Evolutionary conservation across 1,140 invertebrate species (phyloP).

Genomic region (Halotydeus destructor): DNA sequence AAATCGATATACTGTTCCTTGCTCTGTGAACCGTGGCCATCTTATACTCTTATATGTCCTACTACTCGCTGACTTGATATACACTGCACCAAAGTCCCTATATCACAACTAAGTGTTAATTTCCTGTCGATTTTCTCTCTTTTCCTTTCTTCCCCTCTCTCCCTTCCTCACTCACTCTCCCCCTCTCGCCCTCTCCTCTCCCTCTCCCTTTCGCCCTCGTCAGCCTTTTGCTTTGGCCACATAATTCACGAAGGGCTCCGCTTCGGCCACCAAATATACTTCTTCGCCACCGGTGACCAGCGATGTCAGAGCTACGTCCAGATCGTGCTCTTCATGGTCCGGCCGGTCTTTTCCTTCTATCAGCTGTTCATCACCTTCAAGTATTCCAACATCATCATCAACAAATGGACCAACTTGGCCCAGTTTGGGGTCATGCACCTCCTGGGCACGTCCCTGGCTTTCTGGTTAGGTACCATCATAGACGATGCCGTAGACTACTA

Average conservation of each 20-base stretch:
- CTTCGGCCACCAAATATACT: conserved; percentile 37
- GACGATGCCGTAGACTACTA: conserved; percentile 37
- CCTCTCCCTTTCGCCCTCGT: conserved; percentile 19
- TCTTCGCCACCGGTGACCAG: conserved; percentile 27
- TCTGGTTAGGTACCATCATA: conserved; percentile 48
- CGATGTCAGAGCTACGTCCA: conserved; percentile 26
- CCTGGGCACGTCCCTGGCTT: conserved; percentile 43
- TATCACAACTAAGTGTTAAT: background rate
- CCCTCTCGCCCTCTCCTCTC: no score
- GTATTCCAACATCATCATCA: conserved; percentile 47
- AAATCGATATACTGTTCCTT: no score
- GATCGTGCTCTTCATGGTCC: conserved; percentile 34
- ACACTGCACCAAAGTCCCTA: no score
- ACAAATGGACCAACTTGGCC: conserved; percentile 33
- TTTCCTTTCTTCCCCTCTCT: no score
- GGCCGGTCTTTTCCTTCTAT: conserved; percentile 43
- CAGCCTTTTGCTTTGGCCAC: conserved; percentile 47
- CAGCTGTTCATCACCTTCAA: conserved; percentile 51
- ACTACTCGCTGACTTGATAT: no score
- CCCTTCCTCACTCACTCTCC: conserved; percentile 3
- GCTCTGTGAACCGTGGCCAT: no score
- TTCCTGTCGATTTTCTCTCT: conserved; percentile 9
- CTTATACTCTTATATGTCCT: no score
- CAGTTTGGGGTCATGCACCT: conserved; percentile 49
- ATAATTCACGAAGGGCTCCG: conserved; percentile 41